Base-by-base conservation (phyloP, 2,888 invertebrate species). In the Phortica magna region DNA sequence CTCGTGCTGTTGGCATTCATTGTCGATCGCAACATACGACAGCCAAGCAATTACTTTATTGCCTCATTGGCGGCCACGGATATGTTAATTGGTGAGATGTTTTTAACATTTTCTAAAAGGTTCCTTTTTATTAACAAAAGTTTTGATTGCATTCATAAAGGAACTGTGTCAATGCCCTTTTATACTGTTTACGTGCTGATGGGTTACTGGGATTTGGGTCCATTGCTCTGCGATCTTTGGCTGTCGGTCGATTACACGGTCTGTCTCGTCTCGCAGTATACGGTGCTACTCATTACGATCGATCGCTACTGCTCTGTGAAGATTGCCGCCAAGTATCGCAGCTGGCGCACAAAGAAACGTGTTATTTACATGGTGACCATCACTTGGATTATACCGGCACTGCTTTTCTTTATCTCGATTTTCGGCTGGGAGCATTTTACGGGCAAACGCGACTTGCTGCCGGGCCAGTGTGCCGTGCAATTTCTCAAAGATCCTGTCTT, bases 391-490 rank as follows among this genome's bases (percentile, higher is more conserved):
- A 96, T 99, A 84, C 99, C 99, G 68, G 97, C 98, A 0, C 93
- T 98, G 77, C 93, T 99, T 10, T 99, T 99, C 92, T 99, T 99
- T 92, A 98, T 98, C 82, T 98, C 98, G 80, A 99, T 99, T 83
- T 98, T 99, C 90, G 99, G 99, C 64, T 99, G 99, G 98, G 99
- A 99, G 90, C 98, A 98, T 91, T 99, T 99, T 89, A 96, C 98
- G 67, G 99, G 99, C 22, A 96, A 95, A 89, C 93, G 98, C 78
- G 97, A 98, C 85, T 93, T 98, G 74, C 93, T 95, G 84, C 96
- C 96, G 14, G 96, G 96, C 1, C 96, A 97, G 92, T 99, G 99
- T 90, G 96, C 97, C 76, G 99, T 99, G 17, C 99, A 99, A 92
- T 99, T 99, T 92, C 94, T 99, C 79, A 98, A 98, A 91, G 98